phyloP scores from a whole-genome alignment of 2,113 vertebrate species.

The Spilogale gracilis region DNA sequence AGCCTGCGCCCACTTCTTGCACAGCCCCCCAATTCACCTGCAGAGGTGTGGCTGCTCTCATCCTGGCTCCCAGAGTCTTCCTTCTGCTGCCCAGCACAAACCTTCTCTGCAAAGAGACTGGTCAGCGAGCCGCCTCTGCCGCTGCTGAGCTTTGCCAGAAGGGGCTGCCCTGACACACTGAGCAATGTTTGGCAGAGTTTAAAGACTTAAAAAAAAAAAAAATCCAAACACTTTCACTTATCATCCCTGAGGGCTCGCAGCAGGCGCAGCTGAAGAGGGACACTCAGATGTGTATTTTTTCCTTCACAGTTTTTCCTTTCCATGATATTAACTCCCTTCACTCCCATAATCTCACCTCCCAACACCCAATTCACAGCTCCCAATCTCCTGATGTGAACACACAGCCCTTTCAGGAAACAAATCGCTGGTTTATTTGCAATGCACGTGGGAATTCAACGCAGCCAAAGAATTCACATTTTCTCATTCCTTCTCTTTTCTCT shows the following conservation, averaged over 20 bases:
- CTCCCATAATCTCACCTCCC: slow-evolving; percentile 50
- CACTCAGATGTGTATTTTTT: not conserved
- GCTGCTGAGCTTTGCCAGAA: slow-evolving; percentile 85
- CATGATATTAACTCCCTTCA: slow-evolving; percentile 40
- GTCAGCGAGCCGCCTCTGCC: slow-evolving; percentile 68
- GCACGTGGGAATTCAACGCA: slow-evolving; percentile 50
- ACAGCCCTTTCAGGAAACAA: slow-evolving; percentile 64
- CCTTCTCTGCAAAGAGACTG: slow-evolving; percentile 68
- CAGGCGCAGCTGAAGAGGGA: slow-evolving; percentile 65
- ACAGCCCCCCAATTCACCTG: slow-evolving; percentile 86
- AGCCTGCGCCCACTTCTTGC: not conserved
- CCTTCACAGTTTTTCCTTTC: slow-evolving; percentile 21
- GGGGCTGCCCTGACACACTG: slow-evolving; percentile 86
- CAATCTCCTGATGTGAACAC: slow-evolving; percentile 48
- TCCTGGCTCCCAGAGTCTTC: slow-evolving; percentile 80
- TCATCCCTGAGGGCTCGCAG: slow-evolving; percentile 78
- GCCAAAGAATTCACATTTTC: not conserved
- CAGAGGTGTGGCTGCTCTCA: slow-evolving; percentile 84
- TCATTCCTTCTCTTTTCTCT: not conserved
- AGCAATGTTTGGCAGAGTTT: slow-evolving; percentile 85
- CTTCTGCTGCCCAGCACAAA: slow-evolving; percentile 68
- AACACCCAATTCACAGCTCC: slow-evolving; percentile 28
- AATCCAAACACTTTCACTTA: slow-evolving; percentile 62
- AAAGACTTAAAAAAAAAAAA: slow-evolving; percentile 69
- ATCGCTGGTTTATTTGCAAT: slow-evolving; percentile 40